These are phyloP conservation scores for Sorex fumeus DNA, from an alignment of 2,113 vertebrate genomes.

Conservation along the genomic window DNA sequence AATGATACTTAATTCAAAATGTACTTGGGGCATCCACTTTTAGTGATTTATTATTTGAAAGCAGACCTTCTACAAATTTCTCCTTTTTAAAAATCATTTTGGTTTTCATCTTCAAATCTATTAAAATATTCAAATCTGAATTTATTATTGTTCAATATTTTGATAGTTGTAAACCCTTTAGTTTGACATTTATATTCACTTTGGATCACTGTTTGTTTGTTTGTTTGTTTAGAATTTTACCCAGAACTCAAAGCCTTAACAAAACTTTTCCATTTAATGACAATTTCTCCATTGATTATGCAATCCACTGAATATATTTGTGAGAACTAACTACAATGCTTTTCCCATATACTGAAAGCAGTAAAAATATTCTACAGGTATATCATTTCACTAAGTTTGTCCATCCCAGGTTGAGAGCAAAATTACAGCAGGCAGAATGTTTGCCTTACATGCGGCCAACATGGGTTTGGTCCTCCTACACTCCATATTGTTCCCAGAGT, in stretches of 20 bases:
- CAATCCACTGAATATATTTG: not conserved
- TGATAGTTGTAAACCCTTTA: not conserved
- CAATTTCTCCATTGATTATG: not conserved
- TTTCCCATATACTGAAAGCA: not conserved
- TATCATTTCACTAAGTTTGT: not conserved
- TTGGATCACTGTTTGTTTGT: not conserved
- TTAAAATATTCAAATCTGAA: slow-evolving; percentile 3
- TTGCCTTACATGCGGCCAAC: too few species aligned
- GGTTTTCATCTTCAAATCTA: slow-evolving; percentile 34
- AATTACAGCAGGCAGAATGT: too few species aligned
- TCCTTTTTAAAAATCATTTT: slow-evolving; percentile 26
- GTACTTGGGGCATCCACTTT: not conserved
- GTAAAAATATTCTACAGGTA: not conserved
- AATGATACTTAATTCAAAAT: slow-evolving; percentile 13
- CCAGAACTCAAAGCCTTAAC: not conserved
- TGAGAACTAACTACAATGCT: not conserved
- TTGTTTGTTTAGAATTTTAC: not conserved
- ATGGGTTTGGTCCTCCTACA: too few species aligned
- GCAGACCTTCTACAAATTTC: not conserved
- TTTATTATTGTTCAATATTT: slow-evolving; percentile 30
- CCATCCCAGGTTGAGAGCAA: not conserved
- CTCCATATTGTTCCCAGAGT: too few species aligned
- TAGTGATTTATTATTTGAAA: slow-evolving; percentile 45
- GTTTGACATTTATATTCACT: not conserved
- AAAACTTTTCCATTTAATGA: not conserved